Conservation (phyloP, 2,113 vertebrate genomes). For the Notechis scutatus region DNA sequence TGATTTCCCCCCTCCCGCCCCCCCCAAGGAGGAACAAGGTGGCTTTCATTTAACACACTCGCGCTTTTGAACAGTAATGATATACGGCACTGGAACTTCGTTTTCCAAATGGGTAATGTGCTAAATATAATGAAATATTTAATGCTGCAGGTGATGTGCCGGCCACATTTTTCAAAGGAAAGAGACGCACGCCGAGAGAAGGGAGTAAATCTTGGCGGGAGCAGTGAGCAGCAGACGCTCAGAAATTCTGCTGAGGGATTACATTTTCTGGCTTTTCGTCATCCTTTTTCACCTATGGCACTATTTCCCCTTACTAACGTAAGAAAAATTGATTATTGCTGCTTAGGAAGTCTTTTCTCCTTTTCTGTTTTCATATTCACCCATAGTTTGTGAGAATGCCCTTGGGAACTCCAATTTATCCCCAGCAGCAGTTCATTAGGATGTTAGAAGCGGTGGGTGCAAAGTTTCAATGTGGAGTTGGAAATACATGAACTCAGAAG, state of each 20-base stretch:
- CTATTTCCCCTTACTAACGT: conserved; percentile 44
- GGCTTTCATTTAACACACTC: conserved; percentile 52
- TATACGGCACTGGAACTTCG: conserved; percentile 45
- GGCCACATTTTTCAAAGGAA: conserved; percentile 51
- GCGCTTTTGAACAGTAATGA: conserved; percentile 45
- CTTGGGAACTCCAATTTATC: conserved; percentile 39
- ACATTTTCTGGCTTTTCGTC: conserved; percentile 36
- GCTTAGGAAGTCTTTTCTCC: conserved; percentile 29
- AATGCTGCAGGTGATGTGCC: conserved; percentile 52
- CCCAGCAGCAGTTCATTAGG: conserved; percentile 42
- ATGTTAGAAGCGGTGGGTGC: conserved; percentile 50
- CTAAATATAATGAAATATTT: conserved; percentile 62
- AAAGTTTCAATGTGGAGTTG: conserved; percentile 34
- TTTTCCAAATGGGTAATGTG: conserved; percentile 47
- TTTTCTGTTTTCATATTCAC: conserved; percentile 44
- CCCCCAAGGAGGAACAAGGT: conserved; percentile 16
- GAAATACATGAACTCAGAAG: conserved; percentile 46
- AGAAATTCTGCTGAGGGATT: conserved; percentile 58
- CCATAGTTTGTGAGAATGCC: not conserved
- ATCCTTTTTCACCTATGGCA: not conserved
- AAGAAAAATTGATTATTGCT: conserved; percentile 45
- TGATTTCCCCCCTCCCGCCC: not conserved
- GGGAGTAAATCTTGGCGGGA: not conserved
- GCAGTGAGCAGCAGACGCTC: conserved; percentile 46
- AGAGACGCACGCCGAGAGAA: conserved; percentile 31